Evolutionary conservation across 1,140 invertebrate species (phyloP), one percentile per base, ranked within the genome.

Genomic region (Hylaeus anthracinus): DNA sequence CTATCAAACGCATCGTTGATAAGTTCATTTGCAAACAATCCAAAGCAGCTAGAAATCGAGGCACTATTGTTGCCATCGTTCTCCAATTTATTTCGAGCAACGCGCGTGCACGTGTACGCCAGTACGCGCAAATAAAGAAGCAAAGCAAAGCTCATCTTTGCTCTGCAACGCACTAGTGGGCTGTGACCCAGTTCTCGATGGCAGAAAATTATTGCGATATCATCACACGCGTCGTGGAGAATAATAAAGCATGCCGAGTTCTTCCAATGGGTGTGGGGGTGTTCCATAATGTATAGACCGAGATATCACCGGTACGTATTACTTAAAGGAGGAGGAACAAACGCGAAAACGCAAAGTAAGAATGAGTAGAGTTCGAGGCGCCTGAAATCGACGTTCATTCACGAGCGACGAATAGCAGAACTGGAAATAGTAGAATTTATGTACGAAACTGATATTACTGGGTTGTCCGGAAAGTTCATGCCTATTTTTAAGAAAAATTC

Each of bases 141-240:
- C 39, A 39, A 43, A 6, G 41, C 39, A 15, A 64, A 64, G 61
- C 43, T 67, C 65, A 26, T 67, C 65, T 53, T n/a, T 15, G 48
- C 51, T 41, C 51, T 26, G 26, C 15, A 70, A 37, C 48, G 51
- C 72, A 66, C 73, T 53, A 78, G 78, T 72, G 43, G 15, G 43
- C 41, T 51, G 26, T 73, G 79, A 61, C 82, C 81, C 10, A 80
- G 77, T 80, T 82, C 67, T n/a, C 48, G 5, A 26, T 55, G 58
- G 43, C 6, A 64, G 73, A 63, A 60, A 78, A 67, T 67, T 39
- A 37, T 83, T 67, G 79, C 66, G 79, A 76, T 75, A 74, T 58
- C 58, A 72, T 82, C 39, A 39, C 51, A 43, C 66, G 58, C 69
- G 48, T 61, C 70, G 55, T n/a, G 64, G 14, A 56, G 48, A 51